Base-by-base conservation (phyloP, 2,888 invertebrate species). In the Aethes cnicana region DNA sequence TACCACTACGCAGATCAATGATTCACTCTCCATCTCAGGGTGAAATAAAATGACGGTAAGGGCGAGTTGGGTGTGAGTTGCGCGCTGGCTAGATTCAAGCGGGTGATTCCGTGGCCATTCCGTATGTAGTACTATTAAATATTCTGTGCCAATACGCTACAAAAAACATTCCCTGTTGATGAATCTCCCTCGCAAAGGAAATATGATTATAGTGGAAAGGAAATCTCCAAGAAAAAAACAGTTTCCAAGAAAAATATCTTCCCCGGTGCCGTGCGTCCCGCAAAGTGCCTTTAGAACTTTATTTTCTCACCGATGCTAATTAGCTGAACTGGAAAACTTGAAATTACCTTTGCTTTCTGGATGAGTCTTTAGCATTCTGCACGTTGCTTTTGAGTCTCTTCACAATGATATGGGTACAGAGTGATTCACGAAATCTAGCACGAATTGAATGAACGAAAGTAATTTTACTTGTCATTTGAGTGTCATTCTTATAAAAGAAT, bases 301-400 rank as follows among this genome's bases (percentile, higher is more conserved):
- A 42, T 52, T 50, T 49, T 18, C 48, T 32, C 39, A 16, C 41
- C 49, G 42, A 54, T 52, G 54, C 47, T 58, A 58, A 58, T 58
- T 58, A 58, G 54, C 35, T 33, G 36, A 37, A 57, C 47, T 30
- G 35, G 36, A 53, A 53, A 56, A 52, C 54, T 43, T 33, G 46
- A 23, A 53, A n/a, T 42, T 43, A 18, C 30, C 32, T 43, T 37
- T n/a, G n/a, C n/a, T n/a, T n/a, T n/a, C n/a, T n/a, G 14, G 11
- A 33, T 43, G 11, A 32, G 21, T 8, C 3, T 32, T 32, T 16
- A 4, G 3, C 20, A 16, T 28, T 2, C 28, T 48, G 5, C 39
- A 43, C 16, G 16, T 11, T 30, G 11, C 43, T 20, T 11, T 11
- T 1, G 11, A 25, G 3, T 3, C n/a, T n/a, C n/a, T n/a, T n/a